These are phyloP conservation scores for Lamprologus sp. DNA, from an alignment of 2,113 vertebrate species.

Conservation along the genomic window DNA sequence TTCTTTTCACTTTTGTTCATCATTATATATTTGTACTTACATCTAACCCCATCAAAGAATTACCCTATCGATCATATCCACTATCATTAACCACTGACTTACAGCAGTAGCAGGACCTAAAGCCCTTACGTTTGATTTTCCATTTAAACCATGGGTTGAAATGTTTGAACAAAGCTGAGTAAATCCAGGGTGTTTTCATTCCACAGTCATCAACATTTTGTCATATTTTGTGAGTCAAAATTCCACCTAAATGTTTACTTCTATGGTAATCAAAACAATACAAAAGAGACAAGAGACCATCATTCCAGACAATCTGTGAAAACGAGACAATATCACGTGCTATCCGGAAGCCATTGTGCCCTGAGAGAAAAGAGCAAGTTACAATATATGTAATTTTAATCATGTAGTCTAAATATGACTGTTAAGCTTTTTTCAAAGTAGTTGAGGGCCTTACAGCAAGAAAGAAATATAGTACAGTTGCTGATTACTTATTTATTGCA, in stretches of 20 bases:
- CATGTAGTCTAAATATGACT: background rate
- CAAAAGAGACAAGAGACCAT: background rate
- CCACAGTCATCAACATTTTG: background rate
- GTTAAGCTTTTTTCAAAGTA: background rate
- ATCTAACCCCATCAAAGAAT: background rate
- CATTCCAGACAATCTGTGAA: background rate
- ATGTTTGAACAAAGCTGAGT: background rate
- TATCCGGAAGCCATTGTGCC: background rate
- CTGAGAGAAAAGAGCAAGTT: background rate
- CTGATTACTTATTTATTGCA: background rate
- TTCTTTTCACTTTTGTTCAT: background rate
- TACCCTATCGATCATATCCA: background rate
- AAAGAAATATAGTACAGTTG: background rate
- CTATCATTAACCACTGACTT: background rate
- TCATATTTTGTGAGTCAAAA: background rate
- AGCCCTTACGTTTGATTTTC: background rate
- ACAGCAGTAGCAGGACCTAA: background rate
- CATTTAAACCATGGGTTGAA: background rate
- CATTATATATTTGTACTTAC: background rate
- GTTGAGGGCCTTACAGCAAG: background rate
- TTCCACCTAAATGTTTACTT: background rate
- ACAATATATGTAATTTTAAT: background rate
- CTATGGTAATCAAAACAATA: background rate
- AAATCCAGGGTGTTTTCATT: background rate
- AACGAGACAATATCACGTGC: background rate